Evolutionary conservation across 2,797 vertebrate species (phyloP), one percentile per base, ranked within the genome.

Genomic region (Acanthopagrus latus): DNA sequence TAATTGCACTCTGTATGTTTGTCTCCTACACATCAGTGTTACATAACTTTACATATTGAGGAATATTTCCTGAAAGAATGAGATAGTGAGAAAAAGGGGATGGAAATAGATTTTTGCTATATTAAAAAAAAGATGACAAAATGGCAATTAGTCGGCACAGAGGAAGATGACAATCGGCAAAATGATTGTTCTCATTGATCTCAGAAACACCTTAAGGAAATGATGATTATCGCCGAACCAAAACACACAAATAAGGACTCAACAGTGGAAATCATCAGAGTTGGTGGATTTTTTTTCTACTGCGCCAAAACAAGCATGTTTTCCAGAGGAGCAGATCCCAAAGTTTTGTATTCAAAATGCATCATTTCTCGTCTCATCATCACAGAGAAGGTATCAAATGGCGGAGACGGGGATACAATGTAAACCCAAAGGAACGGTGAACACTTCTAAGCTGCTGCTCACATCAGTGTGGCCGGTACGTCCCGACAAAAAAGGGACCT

Each of bases 111-210:
- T 25, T 54, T 18, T 7, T 2, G n/a, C 38, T 3, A 43, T 7
- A 78, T 3, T 13, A 43, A 66, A 48, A 38, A 38, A 17, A 20
- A 16, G 17, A 9, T 18, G 33, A n/a, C 57, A 41, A 64, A 48
- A 64, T 2, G 23, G 52, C 17, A 71, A 33, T 60, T 62, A 64
- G 41, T 43, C 29, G 58, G 13, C 18, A 54, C 3, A 23, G 14
- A 65, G n/a, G 17, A 25, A n/a, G 14, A 63, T 43, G 56, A 60
- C 62, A 29, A 47, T 25, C 23, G 17, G 48, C 59, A 60, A 47
- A 69, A 46, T 67, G 12, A 38, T 44, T 38, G 12, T 54, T 67
- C 51, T 56, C 18, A 62, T 12, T 57, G 38, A 56, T 74, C 18
- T 60, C 14, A 51, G 17, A 23, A 74, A 44, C 17, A 70, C 43